Conservation (phyloP, 1,140 invertebrate species). For the Hycleus cichorii region DNA sequence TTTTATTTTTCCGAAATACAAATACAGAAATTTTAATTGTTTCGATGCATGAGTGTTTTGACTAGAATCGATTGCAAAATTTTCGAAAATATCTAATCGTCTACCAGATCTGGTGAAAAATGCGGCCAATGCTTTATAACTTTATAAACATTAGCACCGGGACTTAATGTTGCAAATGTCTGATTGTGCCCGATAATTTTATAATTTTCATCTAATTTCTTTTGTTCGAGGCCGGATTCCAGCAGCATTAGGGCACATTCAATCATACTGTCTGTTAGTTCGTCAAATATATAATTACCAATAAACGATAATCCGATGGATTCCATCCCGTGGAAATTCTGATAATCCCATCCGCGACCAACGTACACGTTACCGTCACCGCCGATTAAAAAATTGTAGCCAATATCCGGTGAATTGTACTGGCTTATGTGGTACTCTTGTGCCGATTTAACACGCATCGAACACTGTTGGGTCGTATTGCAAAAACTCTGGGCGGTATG, state of each 20-base stretch:
- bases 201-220: conserved; percentile 36
- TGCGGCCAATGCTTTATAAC: conserved; percentile 23
- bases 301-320: conserved; percentile 44
- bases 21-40: too few species aligned
- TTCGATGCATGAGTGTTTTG: too few species aligned
- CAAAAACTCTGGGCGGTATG: conserved; percentile 40
- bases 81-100: too few species aligned
- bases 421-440: conserved; percentile 38
- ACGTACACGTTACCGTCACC: conserved; percentile 58
- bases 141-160: conserved; percentile 23
- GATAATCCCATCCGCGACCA: conserved; percentile 52
- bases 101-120: conserved; percentile 1
- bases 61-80: too few species aligned
- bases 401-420: conserved; percentile 39
- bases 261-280: conserved; percentile 34
- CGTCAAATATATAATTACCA: conserved; percentile 41
- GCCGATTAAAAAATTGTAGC: conserved; percentile 62
- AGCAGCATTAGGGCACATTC: conserved; percentile 36
- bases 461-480: conserved; percentile 36
- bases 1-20: too few species aligned
- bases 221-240: conserved; percentile 32
- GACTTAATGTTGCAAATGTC: conserved; percentile 29
- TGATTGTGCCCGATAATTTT: conserved; percentile 42
- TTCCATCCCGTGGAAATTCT: conserved; percentile 46
- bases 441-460: conserved; percentile 37